Evolutionary conservation across 2,888 invertebrate species (phyloP).

Genomic region (Crioceris asparagi): DNA sequence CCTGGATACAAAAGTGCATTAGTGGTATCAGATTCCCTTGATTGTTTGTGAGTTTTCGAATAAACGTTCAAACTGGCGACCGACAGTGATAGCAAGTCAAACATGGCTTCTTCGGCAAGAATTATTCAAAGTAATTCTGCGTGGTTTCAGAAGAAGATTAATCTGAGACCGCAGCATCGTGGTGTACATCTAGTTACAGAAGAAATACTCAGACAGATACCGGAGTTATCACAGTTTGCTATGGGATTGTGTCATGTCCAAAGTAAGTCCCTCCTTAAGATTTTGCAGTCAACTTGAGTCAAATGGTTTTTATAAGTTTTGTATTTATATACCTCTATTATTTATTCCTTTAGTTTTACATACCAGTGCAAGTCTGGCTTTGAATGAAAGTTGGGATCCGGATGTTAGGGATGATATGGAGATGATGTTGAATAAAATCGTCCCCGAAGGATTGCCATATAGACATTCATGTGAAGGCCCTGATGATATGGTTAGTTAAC

Average conservation of each 20-base stretch:
- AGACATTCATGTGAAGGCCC: slow-evolving; percentile 97
- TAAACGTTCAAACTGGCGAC: slow-evolving; percentile 37
- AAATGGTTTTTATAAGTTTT: slow-evolving; percentile 11
- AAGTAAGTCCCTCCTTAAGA: slow-evolving; percentile 59
- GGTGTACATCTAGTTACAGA: slow-evolving; percentile 96
- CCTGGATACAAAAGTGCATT: slow-evolving; percentile 40
- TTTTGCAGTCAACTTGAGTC: slow-evolving; percentile 9
- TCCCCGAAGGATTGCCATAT: slow-evolving; percentile 93
- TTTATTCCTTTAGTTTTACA: slow-evolving; percentile 75
- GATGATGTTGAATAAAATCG: slow-evolving; percentile 98
- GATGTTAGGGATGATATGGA: slow-evolving; percentile 97
- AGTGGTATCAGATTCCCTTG: slow-evolving; percentile 30
- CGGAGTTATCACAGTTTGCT: slow-evolving; percentile 87
- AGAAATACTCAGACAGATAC: slow-evolving; percentile 89
- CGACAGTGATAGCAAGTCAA: slow-evolving; percentile 42
- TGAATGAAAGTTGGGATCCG: slow-evolving; percentile 98
- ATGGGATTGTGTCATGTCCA: slow-evolving; percentile 95
- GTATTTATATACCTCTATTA: too few relatives aligned
- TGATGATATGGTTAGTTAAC: slow-evolving; percentile 95
- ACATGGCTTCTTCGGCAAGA: slow-evolving; percentile 76
- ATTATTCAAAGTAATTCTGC: slow-evolving; percentile 92
- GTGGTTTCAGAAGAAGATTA: slow-evolving; percentile 97
- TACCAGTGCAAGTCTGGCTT: slow-evolving; percentile 93
- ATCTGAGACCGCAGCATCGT: slow-evolving; percentile 89
- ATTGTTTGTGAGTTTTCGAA: slow-evolving; percentile 29